These are phyloP conservation scores for Drosophila lacicola DNA, from an alignment of 2,888 invertebrate species.

Conservation along the genomic window DNA sequence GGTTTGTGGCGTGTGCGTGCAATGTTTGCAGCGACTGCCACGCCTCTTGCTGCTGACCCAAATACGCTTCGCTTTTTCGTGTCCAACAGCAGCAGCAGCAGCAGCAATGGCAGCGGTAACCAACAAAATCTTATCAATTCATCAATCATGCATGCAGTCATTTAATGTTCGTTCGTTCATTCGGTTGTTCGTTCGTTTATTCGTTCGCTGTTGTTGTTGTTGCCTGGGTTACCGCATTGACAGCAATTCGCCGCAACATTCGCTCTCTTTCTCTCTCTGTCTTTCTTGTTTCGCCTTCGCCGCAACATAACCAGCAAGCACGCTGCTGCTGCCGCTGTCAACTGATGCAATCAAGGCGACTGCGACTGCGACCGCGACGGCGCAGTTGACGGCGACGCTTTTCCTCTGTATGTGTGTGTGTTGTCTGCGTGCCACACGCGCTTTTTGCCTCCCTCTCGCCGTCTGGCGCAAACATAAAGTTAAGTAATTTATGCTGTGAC, in stretches of 20 bases:
- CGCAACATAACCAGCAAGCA: slow-evolving; percentile 29
- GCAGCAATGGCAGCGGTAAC: slow-evolving; percentile 2
- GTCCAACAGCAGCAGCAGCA: slow-evolving; percentile 31
- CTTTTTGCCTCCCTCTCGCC: neutral
- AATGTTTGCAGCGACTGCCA: slow-evolving; percentile 51
- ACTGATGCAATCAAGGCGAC: slow-evolving; percentile 53
- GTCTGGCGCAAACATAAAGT: slow-evolving; percentile 42
- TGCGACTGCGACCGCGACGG: slow-evolving; percentile 21
- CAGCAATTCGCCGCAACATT: slow-evolving; percentile 51
- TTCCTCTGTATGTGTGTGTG: slow-evolving; percentile 7
- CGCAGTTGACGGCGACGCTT: slow-evolving; percentile 20
- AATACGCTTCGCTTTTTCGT: slow-evolving; percentile 50
- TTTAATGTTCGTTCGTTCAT: slow-evolving; percentile 56
- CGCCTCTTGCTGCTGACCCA: slow-evolving; percentile 69
- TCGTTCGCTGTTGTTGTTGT: slow-evolving; percentile 31
- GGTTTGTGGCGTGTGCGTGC: slow-evolving; percentile 47
- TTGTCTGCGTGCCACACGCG: slow-evolving; percentile 42
- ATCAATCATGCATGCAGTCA: slow-evolving; percentile 76
- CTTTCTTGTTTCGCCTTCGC: slow-evolving; percentile 23
- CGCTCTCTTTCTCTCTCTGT: slow-evolving; percentile 12
- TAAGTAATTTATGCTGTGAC: slow-evolving; percentile 57
- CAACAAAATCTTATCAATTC: slow-evolving; percentile 70
- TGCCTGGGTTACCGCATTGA: slow-evolving; percentile 58
- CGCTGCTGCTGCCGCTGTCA: slow-evolving; percentile 9
- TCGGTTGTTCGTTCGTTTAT: slow-evolving; percentile 7